These are phyloP conservation scores for Neoniphon sammara DNA, from an alignment of 2,797 vertebrate species.

Conservation along the genomic window DNA sequence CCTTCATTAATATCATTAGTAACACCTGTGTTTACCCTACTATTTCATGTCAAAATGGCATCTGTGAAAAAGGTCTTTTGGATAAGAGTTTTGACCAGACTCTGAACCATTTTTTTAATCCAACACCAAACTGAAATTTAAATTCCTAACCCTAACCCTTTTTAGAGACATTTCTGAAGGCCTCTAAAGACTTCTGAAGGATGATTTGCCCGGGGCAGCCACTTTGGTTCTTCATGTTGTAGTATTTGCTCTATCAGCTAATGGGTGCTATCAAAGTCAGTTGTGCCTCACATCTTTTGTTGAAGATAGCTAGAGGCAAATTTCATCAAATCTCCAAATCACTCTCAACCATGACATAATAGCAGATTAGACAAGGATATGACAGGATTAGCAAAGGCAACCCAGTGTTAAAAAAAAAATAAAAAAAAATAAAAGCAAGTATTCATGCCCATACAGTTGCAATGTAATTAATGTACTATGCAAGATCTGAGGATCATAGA, in stretches of 20 bases:
- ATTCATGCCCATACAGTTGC: background rate
- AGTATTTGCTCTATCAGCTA: slow-evolving; percentile 24
- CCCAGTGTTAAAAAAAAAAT: background rate
- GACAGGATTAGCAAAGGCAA: background rate
- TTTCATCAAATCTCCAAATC: slow-evolving; percentile 2
- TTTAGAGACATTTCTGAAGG: background rate
- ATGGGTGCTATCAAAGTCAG: slow-evolving; percentile 37
- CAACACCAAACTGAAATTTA: background rate
- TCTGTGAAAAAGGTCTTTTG: no score
- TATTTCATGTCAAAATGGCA: no score
- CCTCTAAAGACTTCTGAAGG: background rate
- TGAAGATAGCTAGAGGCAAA: slow-evolving; percentile 16
- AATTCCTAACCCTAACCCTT: background rate
- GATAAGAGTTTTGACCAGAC: background rate
- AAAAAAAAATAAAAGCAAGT: no score
- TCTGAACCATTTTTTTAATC: background rate
- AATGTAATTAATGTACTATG: background rate
- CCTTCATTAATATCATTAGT: no score
- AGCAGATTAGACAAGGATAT: background rate
- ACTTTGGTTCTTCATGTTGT: slow-evolving; percentile 13
- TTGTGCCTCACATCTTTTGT: slow-evolving; percentile 7
- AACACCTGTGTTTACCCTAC: no score
- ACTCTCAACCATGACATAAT: background rate
- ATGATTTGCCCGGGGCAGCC: slow-evolving; percentile 9
- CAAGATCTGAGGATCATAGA: slow-evolving; percentile 26